Base-by-base conservation (phyloP, 2,888 invertebrate species). In the Drosophila cracens region DNA sequence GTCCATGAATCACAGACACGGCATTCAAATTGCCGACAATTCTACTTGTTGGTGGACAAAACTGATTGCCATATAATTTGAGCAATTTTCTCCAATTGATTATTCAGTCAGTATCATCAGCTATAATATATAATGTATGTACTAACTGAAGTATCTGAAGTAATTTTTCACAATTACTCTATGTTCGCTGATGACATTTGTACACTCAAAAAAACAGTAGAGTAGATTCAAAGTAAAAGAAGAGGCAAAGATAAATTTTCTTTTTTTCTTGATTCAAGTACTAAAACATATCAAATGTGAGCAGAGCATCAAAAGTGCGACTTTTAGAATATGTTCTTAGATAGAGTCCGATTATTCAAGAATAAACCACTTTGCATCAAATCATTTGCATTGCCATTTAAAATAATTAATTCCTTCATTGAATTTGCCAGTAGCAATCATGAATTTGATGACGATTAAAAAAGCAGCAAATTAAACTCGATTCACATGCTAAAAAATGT, bases 1-100 rank as follows among this genome's bases (percentile, higher is more conserved):
- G 51, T 34, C 33, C 61, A 74, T 67, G 78, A 78, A 54, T 74
- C 78, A 74, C 49, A 72, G 27, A 62, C 43, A 65, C 57, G 38
- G 58, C 61, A 78, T 71, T 74, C 29, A 74, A 79, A 79, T 70
- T 69, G 71, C 74, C 67, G 67, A 53, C 57, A 65, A 63, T 63
- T 73, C 21, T 33, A 54, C 40, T 49, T 56, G 27, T 63, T 56
- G n/a, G 29, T 31, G 31, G 31, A 46, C 40, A 46, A 40, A 63
- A 64, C 79, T 77, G 82, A 86, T 83, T 86, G 71, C 79, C 60
- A 81, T 86, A 86, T 81, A 86, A 86, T 83, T 86, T 79, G 62
- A 68, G 57, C 74, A 68, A 79, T 25, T 25, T 46, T 74, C 81
- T 72, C 64, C 81, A 76, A 68, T 58, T 73, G 79, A 76, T 79